These are phyloP conservation scores for Melopsittacus undulatus DNA, from an alignment of 2,797 vertebrate species.

Conservation along the genomic window DNA sequence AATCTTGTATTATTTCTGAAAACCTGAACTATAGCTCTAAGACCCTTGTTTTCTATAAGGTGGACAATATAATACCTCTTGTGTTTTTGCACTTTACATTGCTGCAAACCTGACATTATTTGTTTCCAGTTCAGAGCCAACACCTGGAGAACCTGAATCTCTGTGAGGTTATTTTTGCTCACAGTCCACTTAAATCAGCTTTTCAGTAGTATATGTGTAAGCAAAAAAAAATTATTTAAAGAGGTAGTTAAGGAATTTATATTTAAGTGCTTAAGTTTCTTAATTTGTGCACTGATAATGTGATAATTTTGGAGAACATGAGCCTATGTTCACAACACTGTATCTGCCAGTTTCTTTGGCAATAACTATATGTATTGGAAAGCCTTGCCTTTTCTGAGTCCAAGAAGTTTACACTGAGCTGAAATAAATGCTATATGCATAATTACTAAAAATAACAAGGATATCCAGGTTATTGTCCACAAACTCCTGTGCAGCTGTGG, in stretches of 20 bases:
- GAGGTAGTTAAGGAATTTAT: background rate
- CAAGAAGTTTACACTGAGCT: background rate
- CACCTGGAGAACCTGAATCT: background rate
- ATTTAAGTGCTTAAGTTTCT: background rate
- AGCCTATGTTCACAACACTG: background rate
- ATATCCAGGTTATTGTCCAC: background rate
- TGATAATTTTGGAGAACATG: background rate
- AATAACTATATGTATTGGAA: background rate
- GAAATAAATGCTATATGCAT: background rate
- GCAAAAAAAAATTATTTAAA: background rate
- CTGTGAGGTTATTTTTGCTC: background rate
- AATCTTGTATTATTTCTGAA: background rate
- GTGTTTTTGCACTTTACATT: background rate
- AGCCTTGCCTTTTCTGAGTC: background rate
- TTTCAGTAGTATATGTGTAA: background rate
- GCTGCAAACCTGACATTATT: background rate
- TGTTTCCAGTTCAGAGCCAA: background rate
- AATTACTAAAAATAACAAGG: background rate
- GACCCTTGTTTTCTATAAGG: background rate
- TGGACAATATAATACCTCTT: background rate
- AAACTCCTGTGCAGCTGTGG: background rate
- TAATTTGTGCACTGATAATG: background rate
- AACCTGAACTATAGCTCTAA: background rate
- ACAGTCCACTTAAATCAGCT: background rate
- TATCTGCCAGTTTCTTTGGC: background rate